Percentiles rank a stretch among this genome's conserved stretches.
Conservation (phyloP, 92 coral and sea anemone genomes). For the Zoanthus gigantus region DNA sequence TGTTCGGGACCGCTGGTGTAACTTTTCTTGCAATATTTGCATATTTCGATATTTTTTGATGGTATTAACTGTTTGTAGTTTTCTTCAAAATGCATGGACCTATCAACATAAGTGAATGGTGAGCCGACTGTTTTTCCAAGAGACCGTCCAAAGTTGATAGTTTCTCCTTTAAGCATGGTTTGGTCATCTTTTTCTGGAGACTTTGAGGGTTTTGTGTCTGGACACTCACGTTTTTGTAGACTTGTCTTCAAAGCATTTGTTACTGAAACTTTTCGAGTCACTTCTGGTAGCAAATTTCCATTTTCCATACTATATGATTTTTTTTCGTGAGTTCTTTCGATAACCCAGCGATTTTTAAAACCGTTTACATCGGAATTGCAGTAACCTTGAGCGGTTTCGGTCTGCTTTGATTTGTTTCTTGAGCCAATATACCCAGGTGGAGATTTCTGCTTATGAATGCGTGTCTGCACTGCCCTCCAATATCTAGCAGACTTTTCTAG, state of each 20-base stretch:
- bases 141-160: background rate
- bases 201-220: background rate
- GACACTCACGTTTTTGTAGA: background rate
- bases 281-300: background rate
- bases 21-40: slow-evolving; percentile 8
- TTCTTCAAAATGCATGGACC: background rate
- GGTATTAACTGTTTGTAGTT: background rate
- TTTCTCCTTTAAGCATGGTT: background rate
- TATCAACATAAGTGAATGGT: background rate
- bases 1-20: background rate
- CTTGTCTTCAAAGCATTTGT: background rate
- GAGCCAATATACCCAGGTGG: background rate
- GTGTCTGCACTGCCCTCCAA: slow-evolving; percentile 7
- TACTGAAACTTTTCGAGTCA: background rate
- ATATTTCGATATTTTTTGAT: background rate
- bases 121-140: background rate
- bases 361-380: slow-evolving; percentile 19
- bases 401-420: slow-evolving; percentile 1
- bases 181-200: background rate
- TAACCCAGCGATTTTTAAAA: slow-evolving; percentile 31
- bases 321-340: background rate
- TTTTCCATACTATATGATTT: background rate
- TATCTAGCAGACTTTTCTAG: background rate
- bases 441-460: background rate
- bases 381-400: background rate